A percentile compares a stretch with the other conserved stretches of the same genome.
These are phyloP conservation scores for Microhierax caerulescens DNA, from an alignment of 2,797 vertebrate genomes.

Conservation along the genomic window DNA sequence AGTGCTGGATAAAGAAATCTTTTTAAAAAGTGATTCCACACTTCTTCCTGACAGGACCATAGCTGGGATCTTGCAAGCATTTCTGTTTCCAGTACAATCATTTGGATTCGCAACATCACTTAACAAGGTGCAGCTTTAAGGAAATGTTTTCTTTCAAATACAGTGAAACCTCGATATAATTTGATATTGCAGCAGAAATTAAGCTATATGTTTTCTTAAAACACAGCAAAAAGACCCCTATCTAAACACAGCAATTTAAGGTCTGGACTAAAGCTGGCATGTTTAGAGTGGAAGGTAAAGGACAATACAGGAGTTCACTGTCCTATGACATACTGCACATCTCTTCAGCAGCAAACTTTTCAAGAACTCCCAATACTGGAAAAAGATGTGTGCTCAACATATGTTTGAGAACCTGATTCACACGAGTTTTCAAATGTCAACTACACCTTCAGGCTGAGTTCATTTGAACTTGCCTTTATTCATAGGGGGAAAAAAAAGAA, in stretches of 20 bases:
- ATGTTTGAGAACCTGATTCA: background rate
- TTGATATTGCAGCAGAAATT: background rate
- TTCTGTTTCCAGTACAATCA: background rate
- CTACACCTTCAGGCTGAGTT: background rate
- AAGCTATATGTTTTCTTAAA: background rate
- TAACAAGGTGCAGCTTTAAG: background rate
- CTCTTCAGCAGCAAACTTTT: background rate
- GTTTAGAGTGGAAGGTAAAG: background rate
- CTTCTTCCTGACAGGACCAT: background rate
- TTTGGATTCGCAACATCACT: background rate
- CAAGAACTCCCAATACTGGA: background rate
- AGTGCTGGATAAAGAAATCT: background rate
- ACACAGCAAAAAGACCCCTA: background rate
- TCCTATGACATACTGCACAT: background rate
- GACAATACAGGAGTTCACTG: background rate
- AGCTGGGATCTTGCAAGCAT: no score
- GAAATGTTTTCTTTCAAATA: background rate
- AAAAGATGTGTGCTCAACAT: rapidly evolving
- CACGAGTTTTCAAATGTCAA: background rate
- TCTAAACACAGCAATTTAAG: background rate
- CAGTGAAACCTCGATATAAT: background rate
- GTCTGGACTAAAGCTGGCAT: background rate
- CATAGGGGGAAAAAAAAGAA: background rate
- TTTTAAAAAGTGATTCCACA: background rate
- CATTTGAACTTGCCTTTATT: background rate